phyloP scores from a whole-genome alignment of 35 echinoderm and acorn worm genomes.

The Hemicentrotus pulcherrimus region DNA sequence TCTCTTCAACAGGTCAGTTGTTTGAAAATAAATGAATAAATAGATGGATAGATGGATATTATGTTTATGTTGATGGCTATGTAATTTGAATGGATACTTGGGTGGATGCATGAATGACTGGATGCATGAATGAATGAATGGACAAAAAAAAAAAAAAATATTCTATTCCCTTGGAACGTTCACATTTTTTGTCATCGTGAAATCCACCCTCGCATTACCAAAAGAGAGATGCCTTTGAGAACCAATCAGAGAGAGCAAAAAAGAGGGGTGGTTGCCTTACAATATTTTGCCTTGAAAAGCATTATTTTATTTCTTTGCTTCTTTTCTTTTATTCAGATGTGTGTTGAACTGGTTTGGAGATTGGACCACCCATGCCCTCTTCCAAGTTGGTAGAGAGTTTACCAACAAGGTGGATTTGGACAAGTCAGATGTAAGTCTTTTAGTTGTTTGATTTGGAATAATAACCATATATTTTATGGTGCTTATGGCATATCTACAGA shows the following conservation, averaged over 20 bases:
- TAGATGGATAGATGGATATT: too few species aligned
- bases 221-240: not conserved
- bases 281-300: not conserved
- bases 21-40: too few species aligned
- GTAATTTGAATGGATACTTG: too few species aligned
- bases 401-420: constrained; percentile 97
- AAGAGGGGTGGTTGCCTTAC: not conserved
- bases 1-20: constrained; percentile 95
- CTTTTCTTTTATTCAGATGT: constrained; percentile 62
- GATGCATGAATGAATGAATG: not conserved
- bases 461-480: not conserved
- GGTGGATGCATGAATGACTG: not conserved
- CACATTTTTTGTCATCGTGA: not conserved
- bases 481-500: not conserved
- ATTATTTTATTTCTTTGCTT: not conserved
- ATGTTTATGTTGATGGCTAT: too few species aligned
- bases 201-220: not conserved
- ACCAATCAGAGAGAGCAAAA: not conserved
- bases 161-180: not conserved
- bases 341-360: constrained; percentile 99
- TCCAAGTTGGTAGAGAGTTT: constrained; percentile 96
- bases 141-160: not conserved
- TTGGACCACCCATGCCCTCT: constrained; percentile 95
- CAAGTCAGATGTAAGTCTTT: constrained; percentile 96
- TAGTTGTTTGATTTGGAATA: not conserved